Percentiles rank a stretch among this genome's conserved stretches.
phyloP scores from a whole-genome alignment of 1,140 invertebrate genomes.

The Drosophila kanapiae region DNA sequence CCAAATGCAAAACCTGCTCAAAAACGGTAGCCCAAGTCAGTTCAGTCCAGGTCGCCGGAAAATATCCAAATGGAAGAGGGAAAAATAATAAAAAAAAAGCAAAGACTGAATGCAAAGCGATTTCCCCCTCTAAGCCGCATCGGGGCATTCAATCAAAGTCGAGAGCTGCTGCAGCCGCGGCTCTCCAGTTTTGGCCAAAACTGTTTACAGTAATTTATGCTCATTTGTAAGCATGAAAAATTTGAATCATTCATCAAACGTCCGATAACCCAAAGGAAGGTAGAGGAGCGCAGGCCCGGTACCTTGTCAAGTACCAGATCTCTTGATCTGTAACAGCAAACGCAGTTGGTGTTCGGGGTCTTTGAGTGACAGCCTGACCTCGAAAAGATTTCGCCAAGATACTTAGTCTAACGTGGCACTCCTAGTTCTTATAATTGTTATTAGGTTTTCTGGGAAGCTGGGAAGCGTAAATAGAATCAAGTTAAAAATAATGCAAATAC shows the following conservation, averaged over 20 bases:
- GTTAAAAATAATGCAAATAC: background rate
- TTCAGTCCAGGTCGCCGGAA: conserved; percentile 15
- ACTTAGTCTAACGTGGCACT: background rate
- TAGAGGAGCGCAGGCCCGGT: background rate
- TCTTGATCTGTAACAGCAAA: conserved; percentile 35
- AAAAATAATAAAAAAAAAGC: conserved; percentile 20
- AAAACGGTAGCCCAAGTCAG: conserved; percentile 33
- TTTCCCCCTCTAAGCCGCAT: conserved; percentile 29
- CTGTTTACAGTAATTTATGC: conserved; percentile 77
- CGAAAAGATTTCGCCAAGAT: background rate
- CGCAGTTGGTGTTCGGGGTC: background rate
- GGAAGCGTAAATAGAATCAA: too few relatives aligned
- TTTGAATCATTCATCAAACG: conserved; percentile 73
- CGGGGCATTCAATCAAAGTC: conserved; percentile 77
- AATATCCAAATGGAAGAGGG: conserved; percentile 23
- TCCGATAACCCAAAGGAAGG: background rate
- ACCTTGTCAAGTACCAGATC: conserved; percentile 33
- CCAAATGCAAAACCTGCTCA: conserved; percentile 11
- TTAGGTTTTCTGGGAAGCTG: background rate
- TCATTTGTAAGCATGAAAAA: conserved; percentile 82
- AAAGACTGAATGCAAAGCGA: conserved; percentile 34
- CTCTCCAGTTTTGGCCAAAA: conserved; percentile 63
- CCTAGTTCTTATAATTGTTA: background rate
- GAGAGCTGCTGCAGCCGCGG: conserved; percentile 27
- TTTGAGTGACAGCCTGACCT: conserved; percentile 13